Conservation (phyloP, 1,140 invertebrate genomes). For the Drosophila fuyamai region DNA sequence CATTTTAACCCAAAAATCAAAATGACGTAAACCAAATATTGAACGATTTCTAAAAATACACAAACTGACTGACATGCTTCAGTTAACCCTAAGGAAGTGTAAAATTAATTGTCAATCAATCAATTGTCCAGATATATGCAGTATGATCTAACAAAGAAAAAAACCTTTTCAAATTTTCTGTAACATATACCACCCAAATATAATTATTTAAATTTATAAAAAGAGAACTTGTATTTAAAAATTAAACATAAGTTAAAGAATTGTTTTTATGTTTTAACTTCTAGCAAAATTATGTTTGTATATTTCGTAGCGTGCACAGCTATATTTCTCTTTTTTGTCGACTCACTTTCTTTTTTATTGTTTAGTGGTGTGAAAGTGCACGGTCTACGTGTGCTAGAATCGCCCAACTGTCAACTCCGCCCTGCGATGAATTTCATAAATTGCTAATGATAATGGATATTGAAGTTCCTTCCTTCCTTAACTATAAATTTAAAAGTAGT, state of each 20-base stretch:
- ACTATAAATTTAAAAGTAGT: not conserved
- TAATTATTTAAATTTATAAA: no score
- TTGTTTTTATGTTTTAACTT: no score
- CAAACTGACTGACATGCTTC: not conserved
- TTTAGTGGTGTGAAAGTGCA: slow-evolving; percentile 1
- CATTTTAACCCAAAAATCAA: slow-evolving; percentile 31
- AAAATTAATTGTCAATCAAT: slow-evolving; percentile 2
- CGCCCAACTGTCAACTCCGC: slow-evolving; percentile 28
- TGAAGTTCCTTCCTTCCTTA: not conserved
- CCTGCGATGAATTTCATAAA: slow-evolving; percentile 27
- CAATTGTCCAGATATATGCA: not conserved
- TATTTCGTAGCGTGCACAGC: not conserved
- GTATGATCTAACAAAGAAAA: not conserved
- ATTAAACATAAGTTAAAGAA: no score
- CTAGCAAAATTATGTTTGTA: no score
- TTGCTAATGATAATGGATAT: slow-evolving; percentile 52
- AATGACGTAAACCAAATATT: slow-evolving; percentile 43
- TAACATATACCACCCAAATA: not conserved
- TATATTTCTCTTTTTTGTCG: not conserved
- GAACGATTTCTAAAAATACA: slow-evolving; percentile 24
- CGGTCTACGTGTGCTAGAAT: not conserved
- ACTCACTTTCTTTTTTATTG: not conserved
- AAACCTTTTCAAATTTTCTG: not conserved
- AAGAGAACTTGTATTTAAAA: no score
- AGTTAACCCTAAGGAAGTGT: not conserved